Evolutionary conservation across 2,888 invertebrate genomes (phyloP).

Genomic region (Empis livida): DNA sequence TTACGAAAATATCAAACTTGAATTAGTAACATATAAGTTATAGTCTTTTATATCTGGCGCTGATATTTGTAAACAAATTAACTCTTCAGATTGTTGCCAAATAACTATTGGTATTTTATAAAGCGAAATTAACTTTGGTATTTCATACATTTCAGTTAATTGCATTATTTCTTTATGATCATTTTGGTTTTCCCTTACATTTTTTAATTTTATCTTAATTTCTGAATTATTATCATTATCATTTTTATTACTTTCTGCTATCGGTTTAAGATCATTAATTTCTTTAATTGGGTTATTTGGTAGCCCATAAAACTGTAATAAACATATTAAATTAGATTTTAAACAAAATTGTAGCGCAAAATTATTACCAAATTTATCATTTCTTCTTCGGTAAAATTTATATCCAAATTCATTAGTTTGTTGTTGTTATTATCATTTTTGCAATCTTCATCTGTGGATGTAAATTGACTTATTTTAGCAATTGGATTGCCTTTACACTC

Average conservation of each 20-base stretch:
- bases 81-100: slow-evolving; percentile 22
- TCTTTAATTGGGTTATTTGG: no score
- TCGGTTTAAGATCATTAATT: no score
- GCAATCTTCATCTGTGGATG: background rate
- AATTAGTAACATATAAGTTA: slow-evolving; percentile 16
- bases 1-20: slow-evolving; percentile 10
- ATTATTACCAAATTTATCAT: background rate
- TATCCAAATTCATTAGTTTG: background rate
- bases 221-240: no score
- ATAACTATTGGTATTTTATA: slow-evolving; percentile 18
- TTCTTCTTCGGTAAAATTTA: background rate
- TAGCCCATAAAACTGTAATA: background rate
- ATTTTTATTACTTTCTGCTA: no score
- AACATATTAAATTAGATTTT: no score
- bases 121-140: slow-evolving; percentile 14
- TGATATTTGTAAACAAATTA: slow-evolving; percentile 19
- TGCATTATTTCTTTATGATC: background rate
- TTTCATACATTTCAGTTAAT: slow-evolving; percentile 5
- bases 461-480: background rate
- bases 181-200: no score
- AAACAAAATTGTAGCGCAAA: background rate
- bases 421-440: background rate
- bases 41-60: slow-evolving; percentile 22
- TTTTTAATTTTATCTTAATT: no score
- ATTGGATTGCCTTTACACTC: background rate